A percentile compares a stretch with the other conserved stretches of the same genome.
These are phyloP conservation scores for Heliconius hermathena DNA, from an alignment of 1,140 invertebrate species.

Conservation along the genomic window DNA sequence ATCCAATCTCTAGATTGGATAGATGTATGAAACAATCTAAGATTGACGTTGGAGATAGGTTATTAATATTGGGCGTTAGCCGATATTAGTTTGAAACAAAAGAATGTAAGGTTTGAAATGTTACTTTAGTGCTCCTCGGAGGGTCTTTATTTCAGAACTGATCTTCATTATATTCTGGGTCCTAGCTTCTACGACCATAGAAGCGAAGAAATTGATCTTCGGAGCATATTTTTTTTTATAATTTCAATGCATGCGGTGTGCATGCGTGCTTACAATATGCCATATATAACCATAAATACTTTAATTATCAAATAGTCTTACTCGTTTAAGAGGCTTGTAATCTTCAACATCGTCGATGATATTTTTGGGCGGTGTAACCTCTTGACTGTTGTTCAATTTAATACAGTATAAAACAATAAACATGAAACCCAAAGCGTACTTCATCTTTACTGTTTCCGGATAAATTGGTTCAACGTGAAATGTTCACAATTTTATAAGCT, in stretches of 20 bases:
- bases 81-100: no score
- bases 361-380: constrained; percentile 9
- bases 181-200: no score
- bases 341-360: neutral
- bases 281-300: neutral
- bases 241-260: no score
- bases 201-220: neutral
- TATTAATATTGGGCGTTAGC: no score
- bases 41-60: no score
- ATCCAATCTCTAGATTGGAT: no score
- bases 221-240: neutral
- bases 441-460: constrained; percentile 56
- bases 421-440: constrained; percentile 49
- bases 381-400: constrained; percentile 27
- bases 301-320: constrained; percentile 24
- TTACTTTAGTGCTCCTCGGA: no score
- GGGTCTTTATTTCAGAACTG: no score
- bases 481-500: constrained; percentile 51
- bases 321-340: constrained; percentile 39
- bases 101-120: no score
- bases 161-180: no score
- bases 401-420: constrained; percentile 42
- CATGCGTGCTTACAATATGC: neutral
- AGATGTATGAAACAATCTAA: no score
- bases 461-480: constrained; percentile 37